Evolutionary conservation across 2,113 vertebrate species (phyloP).

Genomic region (Siniperca knerii): DNA sequence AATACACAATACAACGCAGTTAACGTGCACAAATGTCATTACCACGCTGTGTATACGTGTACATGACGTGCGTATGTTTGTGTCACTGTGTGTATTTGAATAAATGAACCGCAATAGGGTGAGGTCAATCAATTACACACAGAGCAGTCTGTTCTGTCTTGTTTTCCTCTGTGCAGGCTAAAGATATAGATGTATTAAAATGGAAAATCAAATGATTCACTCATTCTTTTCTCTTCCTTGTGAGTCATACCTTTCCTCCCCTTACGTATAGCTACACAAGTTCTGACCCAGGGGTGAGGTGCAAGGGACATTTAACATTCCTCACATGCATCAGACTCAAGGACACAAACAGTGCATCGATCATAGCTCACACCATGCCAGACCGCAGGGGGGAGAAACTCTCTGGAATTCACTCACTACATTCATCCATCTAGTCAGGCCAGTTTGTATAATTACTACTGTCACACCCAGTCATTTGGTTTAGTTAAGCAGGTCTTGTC

Average conservation of each 20-base stretch:
- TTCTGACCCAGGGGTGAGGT: neutral
- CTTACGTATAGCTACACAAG: neutral
- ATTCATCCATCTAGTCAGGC: neutral
- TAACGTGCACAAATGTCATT: neutral
- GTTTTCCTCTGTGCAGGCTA: neutral
- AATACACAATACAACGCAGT: neutral
- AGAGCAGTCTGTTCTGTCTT: neutral
- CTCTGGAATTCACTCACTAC: neutral
- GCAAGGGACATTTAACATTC: conserved; percentile 11
- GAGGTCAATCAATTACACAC: conserved; percentile 58
- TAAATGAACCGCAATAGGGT: conserved; percentile 28
- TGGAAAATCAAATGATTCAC: neutral
- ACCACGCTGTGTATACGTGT: neutral
- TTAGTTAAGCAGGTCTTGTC: neutral
- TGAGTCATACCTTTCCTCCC: neutral
- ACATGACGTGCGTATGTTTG: neutral
- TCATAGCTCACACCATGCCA: neutral
- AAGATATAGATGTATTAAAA: neutral
- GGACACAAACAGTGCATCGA: neutral
- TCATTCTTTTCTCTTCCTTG: neutral
- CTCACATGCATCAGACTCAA: neutral
- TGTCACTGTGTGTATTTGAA: conserved; percentile 23
- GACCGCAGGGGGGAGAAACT: no score
- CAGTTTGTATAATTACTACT: neutral
- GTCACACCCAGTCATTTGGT: neutral